Conservation (phyloP, 2,888 invertebrate genomes). For the Dicyrtoma fusca region DNA sequence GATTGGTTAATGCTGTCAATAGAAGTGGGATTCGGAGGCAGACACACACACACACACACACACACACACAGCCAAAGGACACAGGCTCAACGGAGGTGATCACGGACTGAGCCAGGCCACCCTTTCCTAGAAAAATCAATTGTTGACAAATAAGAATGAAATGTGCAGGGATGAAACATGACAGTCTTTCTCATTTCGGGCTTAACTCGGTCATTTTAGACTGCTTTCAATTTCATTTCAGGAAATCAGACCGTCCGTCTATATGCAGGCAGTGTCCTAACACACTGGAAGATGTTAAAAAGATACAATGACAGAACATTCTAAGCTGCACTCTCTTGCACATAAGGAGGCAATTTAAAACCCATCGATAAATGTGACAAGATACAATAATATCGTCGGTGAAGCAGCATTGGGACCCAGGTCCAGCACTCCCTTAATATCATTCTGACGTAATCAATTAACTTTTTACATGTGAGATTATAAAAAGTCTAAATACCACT, state of each 20-base stretch:
- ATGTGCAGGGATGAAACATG: constrained; percentile 27
- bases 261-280: too few species aligned
- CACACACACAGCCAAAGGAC: too few species aligned
- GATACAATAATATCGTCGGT: too few species aligned
- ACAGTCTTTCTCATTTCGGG: constrained; percentile 30
- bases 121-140: constrained; percentile 27
- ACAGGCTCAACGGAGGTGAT: constrained; percentile 10
- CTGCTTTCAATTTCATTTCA: constrained; percentile 4
- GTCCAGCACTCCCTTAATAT: too few species aligned
- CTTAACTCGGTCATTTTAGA: constrained; percentile 29
- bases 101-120: constrained; percentile 10
- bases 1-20: constrained; percentile 25
- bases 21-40: background rate
- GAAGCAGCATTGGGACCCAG: too few species aligned
- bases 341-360: too few species aligned
- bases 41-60: too few species aligned
- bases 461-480: too few species aligned
- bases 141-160: constrained; percentile 36
- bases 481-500: too few species aligned
- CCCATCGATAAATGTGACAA: too few species aligned
- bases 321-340: background rate
- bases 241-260: constrained; percentile 12
- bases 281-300: background rate
- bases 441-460: too few species aligned
- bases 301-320: background rate